These are phyloP conservation scores for Idaea aversata DNA, from an alignment of 2,888 invertebrate genomes.

Conservation along the genomic window DNA sequence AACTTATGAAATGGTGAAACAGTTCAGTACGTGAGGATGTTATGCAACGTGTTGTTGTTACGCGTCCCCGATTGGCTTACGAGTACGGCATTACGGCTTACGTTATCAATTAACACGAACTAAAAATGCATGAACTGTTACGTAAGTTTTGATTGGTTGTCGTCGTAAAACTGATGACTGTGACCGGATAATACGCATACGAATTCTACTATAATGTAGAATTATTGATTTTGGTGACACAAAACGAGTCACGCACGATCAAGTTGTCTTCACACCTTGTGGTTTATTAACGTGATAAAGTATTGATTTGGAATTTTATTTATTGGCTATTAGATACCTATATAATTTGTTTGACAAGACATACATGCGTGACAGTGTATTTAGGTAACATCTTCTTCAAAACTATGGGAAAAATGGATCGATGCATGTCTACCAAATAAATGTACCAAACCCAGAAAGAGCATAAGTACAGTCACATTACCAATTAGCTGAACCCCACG, in stretches of 20 bases:
- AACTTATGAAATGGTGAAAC: slow-evolving; percentile 12
- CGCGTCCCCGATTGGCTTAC: slow-evolving; percentile 18
- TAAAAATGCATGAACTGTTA: slow-evolving; percentile 8
- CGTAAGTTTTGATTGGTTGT: slow-evolving; percentile 11
- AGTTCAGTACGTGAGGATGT: slow-evolving; percentile 5
- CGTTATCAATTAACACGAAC: slow-evolving; percentile 21
- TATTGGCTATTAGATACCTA: not conserved
- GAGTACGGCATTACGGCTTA: slow-evolving; percentile 12
- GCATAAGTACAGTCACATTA: too few relatives aligned
- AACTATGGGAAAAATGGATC: not conserved
- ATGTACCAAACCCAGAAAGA: too few relatives aligned
- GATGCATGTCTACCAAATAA: too few relatives aligned
- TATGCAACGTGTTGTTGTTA: slow-evolving; percentile 8
- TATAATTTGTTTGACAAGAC: not conserved
- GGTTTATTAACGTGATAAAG: not conserved
- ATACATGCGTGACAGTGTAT: not conserved
- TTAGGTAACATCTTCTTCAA: not conserved
- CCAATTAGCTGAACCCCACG: too few relatives aligned
- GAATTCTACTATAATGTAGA: not conserved
- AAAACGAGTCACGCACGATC: not conserved
- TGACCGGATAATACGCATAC: not conserved
- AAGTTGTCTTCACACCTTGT: not conserved
- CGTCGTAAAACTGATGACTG: slow-evolving; percentile 2
- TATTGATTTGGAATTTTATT: not conserved
- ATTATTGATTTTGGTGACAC: not conserved